Evolutionary conservation across 92 coral and sea anemone genomes (phyloP).

Genomic region (Nematostella vectensis): DNA sequence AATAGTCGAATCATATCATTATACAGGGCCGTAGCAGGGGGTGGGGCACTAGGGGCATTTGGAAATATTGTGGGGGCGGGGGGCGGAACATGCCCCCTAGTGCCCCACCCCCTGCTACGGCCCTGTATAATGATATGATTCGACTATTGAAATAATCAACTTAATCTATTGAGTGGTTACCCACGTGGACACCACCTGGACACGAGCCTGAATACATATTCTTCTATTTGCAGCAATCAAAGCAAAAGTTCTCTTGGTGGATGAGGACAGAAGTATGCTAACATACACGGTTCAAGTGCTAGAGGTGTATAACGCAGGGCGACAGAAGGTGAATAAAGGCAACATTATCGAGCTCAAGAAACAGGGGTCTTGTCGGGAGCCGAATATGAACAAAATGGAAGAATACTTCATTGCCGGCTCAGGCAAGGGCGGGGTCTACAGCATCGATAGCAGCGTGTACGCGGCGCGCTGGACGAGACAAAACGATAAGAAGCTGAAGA

Average conservation of each 20-base stretch:
- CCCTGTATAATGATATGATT: too few relatives aligned
- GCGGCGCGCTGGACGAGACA: slow-evolving; percentile 46
- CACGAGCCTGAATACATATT: too few relatives aligned
- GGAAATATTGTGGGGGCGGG: too few relatives aligned
- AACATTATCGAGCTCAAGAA: slow-evolving; percentile 34
- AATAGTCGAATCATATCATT: too few relatives aligned
- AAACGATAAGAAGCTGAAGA: background rate
- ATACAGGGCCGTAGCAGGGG: too few relatives aligned
- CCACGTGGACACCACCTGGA: too few relatives aligned
- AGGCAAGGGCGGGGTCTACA: slow-evolving; percentile 32
- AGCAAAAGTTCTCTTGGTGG: slow-evolving; percentile 56
- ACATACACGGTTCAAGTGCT: slow-evolving; percentile 28
- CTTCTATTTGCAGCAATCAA: slow-evolving; percentile 45
- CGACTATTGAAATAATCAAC: too few relatives aligned
- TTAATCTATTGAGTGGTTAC: too few relatives aligned
- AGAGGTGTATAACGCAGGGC: slow-evolving; percentile 49
- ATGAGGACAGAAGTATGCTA: slow-evolving; percentile 41
- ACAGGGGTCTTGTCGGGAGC: slow-evolving; percentile 50
- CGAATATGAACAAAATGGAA: slow-evolving; percentile 33
- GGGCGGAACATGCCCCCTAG: too few relatives aligned
- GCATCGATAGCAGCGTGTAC: slow-evolving; percentile 47
- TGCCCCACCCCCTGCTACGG: too few relatives aligned
- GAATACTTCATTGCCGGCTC: slow-evolving; percentile 65
- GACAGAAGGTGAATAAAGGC: slow-evolving; percentile 8
- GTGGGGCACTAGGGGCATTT: too few relatives aligned